Base-by-base conservation (phyloP, 92 coral and sea anemone species). In the Porites divaricata region DNA sequence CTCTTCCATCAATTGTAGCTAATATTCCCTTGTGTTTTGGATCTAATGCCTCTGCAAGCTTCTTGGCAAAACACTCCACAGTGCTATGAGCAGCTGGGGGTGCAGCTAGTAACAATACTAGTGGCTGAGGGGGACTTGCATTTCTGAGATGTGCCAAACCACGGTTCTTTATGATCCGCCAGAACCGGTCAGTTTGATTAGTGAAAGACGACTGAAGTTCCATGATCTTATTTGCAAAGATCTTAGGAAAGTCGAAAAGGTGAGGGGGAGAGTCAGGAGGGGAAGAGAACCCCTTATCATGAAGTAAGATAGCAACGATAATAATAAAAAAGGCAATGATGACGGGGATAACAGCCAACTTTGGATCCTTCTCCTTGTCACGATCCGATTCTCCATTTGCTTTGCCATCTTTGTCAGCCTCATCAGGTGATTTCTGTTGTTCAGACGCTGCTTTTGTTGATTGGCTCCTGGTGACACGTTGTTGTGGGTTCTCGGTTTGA, bases 31-130 rank as follows among this genome's bases (percentile, higher is more conserved):
- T 65, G 25, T 74, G 25, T 8, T 52, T 15, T 17, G 92, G 90
- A 66, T 85, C 90, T 6, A 95, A 63, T 23, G 68, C n/a, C 63
- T 62, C 68, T 13, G 95, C 96, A 17, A 95, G 81, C 57, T 81
- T 88, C 21, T 8, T 82, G 53, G 98, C 98, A 56, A 95, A 74
- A 50, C 98, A 95, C n/a, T 90, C 91, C 13, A 88, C 95, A 11
- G 63, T 74, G 1, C 41, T 64, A 8, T 88, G 93, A 14, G 93
- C 94, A 16, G 89, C 78, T 11, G 95, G 93, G 0, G 89, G 74
- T 8, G 98, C 95, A 2, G 80, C 98, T 35, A 95, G 45, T 84
- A 90, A 10, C 9, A 95, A 59, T 4, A 93, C 95, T 72, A 95
- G 88, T 10, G 98, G 97, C 50, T 91, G 94, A 2, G 56, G 72